These are phyloP conservation scores for Charanyca ferruginea DNA, from an alignment of 2,888 invertebrate genomes.

Conservation along the genomic window DNA sequence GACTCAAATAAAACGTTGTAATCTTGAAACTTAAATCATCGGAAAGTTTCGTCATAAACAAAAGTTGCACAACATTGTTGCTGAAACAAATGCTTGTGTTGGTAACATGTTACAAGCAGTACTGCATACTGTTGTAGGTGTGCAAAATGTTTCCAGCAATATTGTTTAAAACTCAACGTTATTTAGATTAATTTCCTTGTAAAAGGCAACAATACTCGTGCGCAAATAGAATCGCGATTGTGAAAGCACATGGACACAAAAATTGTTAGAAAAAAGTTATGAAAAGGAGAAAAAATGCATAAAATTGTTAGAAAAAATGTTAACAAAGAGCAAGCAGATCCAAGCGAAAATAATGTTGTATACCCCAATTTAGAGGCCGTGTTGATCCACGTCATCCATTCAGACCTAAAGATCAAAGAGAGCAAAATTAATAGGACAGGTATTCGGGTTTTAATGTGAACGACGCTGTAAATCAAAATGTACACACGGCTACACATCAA, in stretches of 20 bases:
- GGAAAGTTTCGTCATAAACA: too few relatives aligned
- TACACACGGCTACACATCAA: too few relatives aligned
- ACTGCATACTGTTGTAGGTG: too few relatives aligned
- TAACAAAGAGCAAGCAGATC: neutral
- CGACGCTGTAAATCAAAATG: neutral
- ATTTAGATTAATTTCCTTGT: too few relatives aligned
- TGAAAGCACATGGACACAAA: neutral
- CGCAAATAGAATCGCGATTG: neutral
- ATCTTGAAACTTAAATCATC: conserved; percentile 1
- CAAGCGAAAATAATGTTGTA: conserved; percentile 15
- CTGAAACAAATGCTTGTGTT: too few relatives aligned
- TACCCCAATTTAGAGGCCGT: conserved; percentile 62
- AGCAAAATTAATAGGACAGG: neutral
- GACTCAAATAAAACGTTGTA: neutral
- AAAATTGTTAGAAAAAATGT: neutral
- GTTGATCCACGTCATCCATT: conserved; percentile 62
- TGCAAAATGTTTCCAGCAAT: too few relatives aligned
- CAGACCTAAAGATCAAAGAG: conserved; percentile 55
- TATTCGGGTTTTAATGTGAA: neutral
- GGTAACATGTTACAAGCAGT: too few relatives aligned
- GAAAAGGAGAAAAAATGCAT: neutral
- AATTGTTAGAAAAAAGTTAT: neutral
- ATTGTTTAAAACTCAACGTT: too few relatives aligned
- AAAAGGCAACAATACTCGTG: conserved; percentile 1
- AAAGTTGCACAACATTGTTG: too few relatives aligned